Percentiles rank a stretch among this genome's conserved stretches.
These are phyloP conservation scores for Leucoraja ocellata DNA, from an alignment of 2,797 vertebrate genomes.

Conservation along the genomic window DNA sequence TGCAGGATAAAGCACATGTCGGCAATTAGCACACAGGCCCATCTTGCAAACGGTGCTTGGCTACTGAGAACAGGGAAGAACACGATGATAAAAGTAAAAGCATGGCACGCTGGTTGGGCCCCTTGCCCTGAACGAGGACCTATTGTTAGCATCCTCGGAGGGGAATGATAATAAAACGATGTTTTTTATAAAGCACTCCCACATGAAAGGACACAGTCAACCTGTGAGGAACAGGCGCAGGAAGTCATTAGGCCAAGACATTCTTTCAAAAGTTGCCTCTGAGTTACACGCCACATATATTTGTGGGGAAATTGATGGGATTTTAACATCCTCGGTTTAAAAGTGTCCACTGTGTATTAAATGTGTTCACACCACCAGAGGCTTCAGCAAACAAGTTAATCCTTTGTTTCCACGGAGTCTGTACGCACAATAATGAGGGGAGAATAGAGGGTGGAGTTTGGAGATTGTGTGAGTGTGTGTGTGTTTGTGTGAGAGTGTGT, in stretches of 20 bases:
- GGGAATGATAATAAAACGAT: constrained; percentile 5
- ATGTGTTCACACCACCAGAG: background rate
- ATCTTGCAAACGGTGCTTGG: constrained; percentile 22
- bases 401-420: background rate
- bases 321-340: background rate
- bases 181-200: background rate
- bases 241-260: background rate
- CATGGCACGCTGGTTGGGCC: constrained; percentile 30
- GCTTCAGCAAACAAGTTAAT: constrained; percentile 11
- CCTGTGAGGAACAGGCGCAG: background rate
- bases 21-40: constrained; percentile 47
- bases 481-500: no score
- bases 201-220: constrained; percentile 1
- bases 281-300: background rate
- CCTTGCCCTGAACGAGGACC: constrained; percentile 8
- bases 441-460: background rate
- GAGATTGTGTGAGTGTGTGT: no score
- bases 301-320: background rate
- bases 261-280: background rate
- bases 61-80: constrained; percentile 17
- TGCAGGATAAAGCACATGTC: constrained; percentile 46
- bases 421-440: background rate
- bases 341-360: background rate
- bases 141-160: constrained; percentile 20
- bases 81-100: constrained; percentile 11